Evolutionary conservation across 2,797 vertebrate genomes (phyloP).

Genomic region (Pempheris klunzingeri): DNA sequence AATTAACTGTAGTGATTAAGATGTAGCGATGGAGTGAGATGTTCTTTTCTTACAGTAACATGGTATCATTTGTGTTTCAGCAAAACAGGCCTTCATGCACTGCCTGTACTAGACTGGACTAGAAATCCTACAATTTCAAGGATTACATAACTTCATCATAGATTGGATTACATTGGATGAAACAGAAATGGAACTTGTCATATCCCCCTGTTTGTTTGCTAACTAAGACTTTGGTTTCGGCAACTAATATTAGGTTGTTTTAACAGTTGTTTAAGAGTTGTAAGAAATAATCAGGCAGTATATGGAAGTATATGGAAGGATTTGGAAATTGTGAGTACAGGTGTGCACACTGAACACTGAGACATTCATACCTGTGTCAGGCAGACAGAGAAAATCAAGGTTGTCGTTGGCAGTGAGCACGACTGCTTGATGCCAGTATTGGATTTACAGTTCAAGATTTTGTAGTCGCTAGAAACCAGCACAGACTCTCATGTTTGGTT

Average conservation of each 20-base stretch:
- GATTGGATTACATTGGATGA: neutral
- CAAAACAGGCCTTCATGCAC: neutral
- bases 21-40: neutral
- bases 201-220: neutral
- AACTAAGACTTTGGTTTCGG: neutral
- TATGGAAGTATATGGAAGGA: too few relatives aligned
- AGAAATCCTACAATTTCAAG: neutral
- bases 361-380: neutral
- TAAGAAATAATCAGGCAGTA: too few relatives aligned
- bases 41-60: neutral
- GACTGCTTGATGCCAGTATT: neutral
- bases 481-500: too few relatives aligned
- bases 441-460: neutral
- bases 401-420: too few relatives aligned
- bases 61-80: neutral
- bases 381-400: neutral
- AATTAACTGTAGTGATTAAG: neutral
- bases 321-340: neutral
- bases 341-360: neutral
- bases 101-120: too few relatives aligned
- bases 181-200: neutral
- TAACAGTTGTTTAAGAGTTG: too few relatives aligned
- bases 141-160: neutral
- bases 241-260: too few relatives aligned
- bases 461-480: neutral